A percentile compares a stretch with the other conserved stretches of the same genome.
Evolutionary conservation across 2,888 invertebrate genomes (phyloP).

Genomic region (Nudaria mundana): DNA sequence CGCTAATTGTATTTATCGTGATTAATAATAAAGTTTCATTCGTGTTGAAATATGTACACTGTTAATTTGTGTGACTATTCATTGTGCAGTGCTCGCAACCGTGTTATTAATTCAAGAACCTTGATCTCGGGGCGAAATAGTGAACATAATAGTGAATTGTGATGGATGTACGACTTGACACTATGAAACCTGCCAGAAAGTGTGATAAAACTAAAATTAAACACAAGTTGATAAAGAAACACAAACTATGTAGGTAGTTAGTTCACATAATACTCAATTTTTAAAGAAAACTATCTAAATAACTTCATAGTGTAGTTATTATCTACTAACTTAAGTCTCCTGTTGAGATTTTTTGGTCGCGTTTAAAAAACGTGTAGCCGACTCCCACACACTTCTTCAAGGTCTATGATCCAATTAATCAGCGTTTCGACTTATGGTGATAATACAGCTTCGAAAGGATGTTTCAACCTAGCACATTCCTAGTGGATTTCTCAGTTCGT

Average conservation of each 20-base stretch:
- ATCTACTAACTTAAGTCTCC: slow-evolving; percentile 15
- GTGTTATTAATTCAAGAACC: slow-evolving; percentile 35
- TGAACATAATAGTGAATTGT: slow-evolving; percentile 40
- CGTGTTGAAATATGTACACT: slow-evolving; percentile 22
- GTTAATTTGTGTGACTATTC: slow-evolving; percentile 21
- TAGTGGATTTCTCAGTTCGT: slow-evolving; percentile 21
- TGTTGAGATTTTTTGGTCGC: slow-evolving; percentile 35
- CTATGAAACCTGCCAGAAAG: slow-evolving; percentile 61
- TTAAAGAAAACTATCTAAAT: slow-evolving; percentile 18
- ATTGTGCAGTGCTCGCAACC: slow-evolving; percentile 30
- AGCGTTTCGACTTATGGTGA: slow-evolving; percentile 41
- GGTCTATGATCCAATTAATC: slow-evolving; percentile 52
- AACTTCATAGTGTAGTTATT: slow-evolving; percentile 13
- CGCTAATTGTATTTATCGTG: slow-evolving; percentile 36
- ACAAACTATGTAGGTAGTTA: slow-evolving; percentile 62
- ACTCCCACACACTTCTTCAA: slow-evolving; percentile 52
- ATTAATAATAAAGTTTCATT: slow-evolving; percentile 14
- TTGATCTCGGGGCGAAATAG: slow-evolving; percentile 43
- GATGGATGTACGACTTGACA: slow-evolving; percentile 50
- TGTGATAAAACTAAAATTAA: slow-evolving; percentile 66
- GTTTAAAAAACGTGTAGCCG: slow-evolving; percentile 48
- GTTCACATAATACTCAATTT: slow-evolving; percentile 11
- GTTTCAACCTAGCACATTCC: slow-evolving; percentile 20
- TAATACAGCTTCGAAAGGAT: slow-evolving; percentile 33
- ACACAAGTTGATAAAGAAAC: slow-evolving; percentile 68